Evolutionary conservation across 2,888 invertebrate genomes (phyloP).

Genomic region (Orchesellides sinensis): DNA sequence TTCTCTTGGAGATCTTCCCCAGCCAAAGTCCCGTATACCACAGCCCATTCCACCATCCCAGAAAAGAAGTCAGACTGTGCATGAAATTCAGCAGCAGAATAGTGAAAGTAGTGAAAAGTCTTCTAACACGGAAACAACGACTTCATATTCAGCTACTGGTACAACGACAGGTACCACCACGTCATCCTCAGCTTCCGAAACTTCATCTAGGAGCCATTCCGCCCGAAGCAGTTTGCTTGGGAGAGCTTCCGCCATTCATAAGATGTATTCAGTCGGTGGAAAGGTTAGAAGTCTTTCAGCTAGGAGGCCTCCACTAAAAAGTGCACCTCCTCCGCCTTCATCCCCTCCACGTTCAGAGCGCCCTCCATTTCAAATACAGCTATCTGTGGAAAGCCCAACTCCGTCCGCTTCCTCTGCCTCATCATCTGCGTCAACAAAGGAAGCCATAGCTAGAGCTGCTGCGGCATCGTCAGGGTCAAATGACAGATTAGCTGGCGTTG

Average conservation of each 20-base stretch:
- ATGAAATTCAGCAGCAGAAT: background rate
- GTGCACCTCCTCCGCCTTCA: conserved; percentile 5
- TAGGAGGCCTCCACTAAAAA: background rate
- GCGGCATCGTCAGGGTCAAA: too few relatives aligned
- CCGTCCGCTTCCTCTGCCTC: conserved; percentile 12
- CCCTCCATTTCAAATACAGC: conserved; percentile 4
- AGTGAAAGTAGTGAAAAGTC: background rate
- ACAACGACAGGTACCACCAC: too few relatives aligned
- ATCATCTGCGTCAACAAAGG: conserved; percentile 2
- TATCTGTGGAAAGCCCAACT: conserved; percentile 8
- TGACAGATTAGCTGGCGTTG: too few relatives aligned
- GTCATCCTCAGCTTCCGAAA: conserved; percentile 12
- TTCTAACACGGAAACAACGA: background rate
- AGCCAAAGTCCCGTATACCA: background rate
- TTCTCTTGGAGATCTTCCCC: background rate
- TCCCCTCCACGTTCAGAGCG: too few relatives aligned
- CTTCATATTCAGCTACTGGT: background rate
- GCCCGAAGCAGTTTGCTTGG: conserved; percentile 38
- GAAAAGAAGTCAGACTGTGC: conserved; percentile 15
- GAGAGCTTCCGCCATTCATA: conserved; percentile 29
- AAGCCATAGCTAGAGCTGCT: background rate
- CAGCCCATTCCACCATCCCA: background rate
- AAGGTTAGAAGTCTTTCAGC: conserved; percentile 51
- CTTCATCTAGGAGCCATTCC: conserved; percentile 42
- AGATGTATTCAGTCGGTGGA: conserved; percentile 50